A percentile compares a stretch with the other conserved stretches of the same genome.
phyloP scores from a whole-genome alignment of 30 jellyfish, hydroid and myxozoan genomes.

The Catostylus mosaicus region DNA sequence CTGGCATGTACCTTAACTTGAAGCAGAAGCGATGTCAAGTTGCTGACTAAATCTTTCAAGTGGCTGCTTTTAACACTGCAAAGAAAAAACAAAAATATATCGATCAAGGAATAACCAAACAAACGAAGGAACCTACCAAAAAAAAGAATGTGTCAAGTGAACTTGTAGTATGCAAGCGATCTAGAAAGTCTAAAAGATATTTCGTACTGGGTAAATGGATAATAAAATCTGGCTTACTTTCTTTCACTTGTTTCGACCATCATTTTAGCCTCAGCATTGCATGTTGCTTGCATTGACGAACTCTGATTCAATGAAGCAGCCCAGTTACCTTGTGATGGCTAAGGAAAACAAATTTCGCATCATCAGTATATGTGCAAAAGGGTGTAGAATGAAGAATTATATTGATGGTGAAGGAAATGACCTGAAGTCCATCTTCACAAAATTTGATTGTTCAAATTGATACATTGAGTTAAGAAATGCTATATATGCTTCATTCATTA shows the following conservation, averaged over 20 bases:
- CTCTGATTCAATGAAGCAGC: slow-evolving; percentile 54
- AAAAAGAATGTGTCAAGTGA: no score
- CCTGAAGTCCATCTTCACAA: no score
- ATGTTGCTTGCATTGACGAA: slow-evolving; percentile 50
- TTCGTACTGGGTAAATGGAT: no score
- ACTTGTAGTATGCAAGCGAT: background rate
- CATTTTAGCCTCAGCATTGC: slow-evolving; percentile 76
- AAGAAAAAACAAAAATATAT: background rate
- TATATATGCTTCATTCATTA: no score
- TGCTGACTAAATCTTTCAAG: slow-evolving; percentile 66
- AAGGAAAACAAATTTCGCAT: no score
- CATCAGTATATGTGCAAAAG: no score
- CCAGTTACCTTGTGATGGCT: slow-evolving; percentile 51
- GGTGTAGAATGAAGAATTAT: no score
- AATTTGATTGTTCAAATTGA: no score
- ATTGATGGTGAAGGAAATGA: no score
- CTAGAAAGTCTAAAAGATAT: no score
- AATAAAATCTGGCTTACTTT: slow-evolving; percentile 47
- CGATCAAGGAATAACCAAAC: background rate
- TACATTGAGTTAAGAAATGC: no score
- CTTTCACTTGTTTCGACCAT: slow-evolving; percentile 70
- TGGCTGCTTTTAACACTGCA: slow-evolving; percentile 56
- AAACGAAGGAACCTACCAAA: background rate
- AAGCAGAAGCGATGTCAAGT: slow-evolving; percentile 83
- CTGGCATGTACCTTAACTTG: slow-evolving; percentile 70